phyloP scores from a whole-genome alignment of 1,140 invertebrate species.

The Cydia pomonella region DNA sequence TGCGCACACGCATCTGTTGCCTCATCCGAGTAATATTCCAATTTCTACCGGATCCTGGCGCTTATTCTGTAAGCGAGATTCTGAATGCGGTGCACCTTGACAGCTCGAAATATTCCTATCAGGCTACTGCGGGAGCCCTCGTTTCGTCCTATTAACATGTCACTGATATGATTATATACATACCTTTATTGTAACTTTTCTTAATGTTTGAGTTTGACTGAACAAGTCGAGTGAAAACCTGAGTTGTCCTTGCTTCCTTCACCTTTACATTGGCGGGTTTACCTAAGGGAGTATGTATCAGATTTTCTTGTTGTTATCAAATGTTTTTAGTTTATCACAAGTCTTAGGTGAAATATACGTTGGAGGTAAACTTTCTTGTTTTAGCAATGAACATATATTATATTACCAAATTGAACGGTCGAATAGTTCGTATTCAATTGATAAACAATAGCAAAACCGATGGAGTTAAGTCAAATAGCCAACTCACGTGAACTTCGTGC shows the following conservation, averaged over 20 bases:
- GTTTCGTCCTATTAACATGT: background rate
- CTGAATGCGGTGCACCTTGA: background rate
- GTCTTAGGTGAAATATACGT: too few relatives aligned
- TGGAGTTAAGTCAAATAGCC: conserved; percentile 17
- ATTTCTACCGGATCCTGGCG: conserved; percentile 27
- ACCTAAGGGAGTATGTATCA: too few relatives aligned
- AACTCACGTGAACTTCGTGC: conserved; percentile 41
- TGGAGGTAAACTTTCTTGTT: too few relatives aligned
- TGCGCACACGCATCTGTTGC: background rate
- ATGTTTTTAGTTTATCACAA: too few relatives aligned
- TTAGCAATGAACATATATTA: too few relatives aligned
- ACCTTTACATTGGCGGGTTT: too few relatives aligned
- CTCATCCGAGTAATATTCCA: background rate
- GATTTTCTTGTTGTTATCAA: too few relatives aligned
- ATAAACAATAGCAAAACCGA: conserved; percentile 21
- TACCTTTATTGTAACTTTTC: too few relatives aligned
- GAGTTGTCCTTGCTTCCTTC: too few relatives aligned
- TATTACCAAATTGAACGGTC: background rate
- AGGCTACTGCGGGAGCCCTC: background rate
- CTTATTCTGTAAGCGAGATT: conserved; percentile 9
- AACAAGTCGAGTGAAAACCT: too few relatives aligned
- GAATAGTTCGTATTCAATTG: background rate
- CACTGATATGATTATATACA: too few relatives aligned
- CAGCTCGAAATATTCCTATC: background rate
- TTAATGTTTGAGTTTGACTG: too few relatives aligned